Evolutionary conservation across 1,140 invertebrate genomes (phyloP).

Genomic region (Eumeta japonica): DNA sequence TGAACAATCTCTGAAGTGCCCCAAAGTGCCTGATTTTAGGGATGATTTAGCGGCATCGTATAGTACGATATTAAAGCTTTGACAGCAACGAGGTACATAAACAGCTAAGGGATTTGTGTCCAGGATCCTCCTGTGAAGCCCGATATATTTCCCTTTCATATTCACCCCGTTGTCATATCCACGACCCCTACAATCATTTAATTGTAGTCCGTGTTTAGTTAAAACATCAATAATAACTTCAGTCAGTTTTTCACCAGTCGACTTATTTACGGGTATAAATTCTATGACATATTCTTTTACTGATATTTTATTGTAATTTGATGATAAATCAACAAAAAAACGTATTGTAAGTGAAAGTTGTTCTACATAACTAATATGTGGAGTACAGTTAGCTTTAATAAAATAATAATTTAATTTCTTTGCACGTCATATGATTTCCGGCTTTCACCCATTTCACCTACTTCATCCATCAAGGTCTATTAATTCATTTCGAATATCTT

Average conservation of each 20-base stretch:
- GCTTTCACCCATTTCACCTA: too few species aligned
- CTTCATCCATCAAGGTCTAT: constrained; percentile 17
- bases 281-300: constrained; percentile 21
- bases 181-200: constrained; percentile 18
- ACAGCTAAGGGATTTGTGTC: constrained; percentile 18
- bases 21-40: constrained; percentile 16
- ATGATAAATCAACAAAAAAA: constrained; percentile 18
- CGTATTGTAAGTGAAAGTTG: constrained; percentile 17
- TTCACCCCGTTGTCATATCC: constrained; percentile 21
- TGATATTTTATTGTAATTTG: constrained; percentile 14
- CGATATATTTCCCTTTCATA: constrained; percentile 22
- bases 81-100: constrained; percentile 18
- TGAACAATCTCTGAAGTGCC: too few species aligned
- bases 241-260: too few species aligned
- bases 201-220: constrained; percentile 17
- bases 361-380: constrained; percentile 15
- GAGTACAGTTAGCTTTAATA: constrained; percentile 18
- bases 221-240: constrained; percentile 17
- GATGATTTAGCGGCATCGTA: constrained; percentile 17
- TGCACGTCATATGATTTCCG: constrained; percentile 15
- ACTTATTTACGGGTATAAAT: too few species aligned
- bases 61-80: constrained; percentile 18
- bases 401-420: constrained; percentile 18
- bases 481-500: constrained; percentile 21
- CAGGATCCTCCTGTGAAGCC: constrained; percentile 20